Base-by-base conservation (phyloP, 2,888 invertebrate genomes). In the Horisme vitalbata region DNA sequence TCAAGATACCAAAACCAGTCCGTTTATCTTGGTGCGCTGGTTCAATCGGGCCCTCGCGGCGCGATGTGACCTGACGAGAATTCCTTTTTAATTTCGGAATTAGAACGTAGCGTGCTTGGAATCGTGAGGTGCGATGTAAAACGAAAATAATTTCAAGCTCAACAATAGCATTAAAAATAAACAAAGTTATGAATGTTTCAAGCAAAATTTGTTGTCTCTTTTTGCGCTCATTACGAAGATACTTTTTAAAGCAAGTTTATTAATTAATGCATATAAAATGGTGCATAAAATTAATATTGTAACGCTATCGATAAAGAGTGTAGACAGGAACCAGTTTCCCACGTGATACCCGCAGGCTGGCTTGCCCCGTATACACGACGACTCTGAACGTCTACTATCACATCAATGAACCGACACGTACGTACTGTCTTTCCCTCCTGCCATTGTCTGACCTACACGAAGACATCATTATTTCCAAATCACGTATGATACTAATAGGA, bases 1-100 rank as follows among this genome's bases (percentile, higher is more conserved):
- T 75, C 59, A 62, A 78, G 82, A 80, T 85, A 86, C 79, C 77
- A 65, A 75, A 87, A 86, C 88, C 86, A 73, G 87, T 87, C 79
- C 62, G 69, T 79, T 84, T 86, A 85, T 86, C 86, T 73, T 69
- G 65, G 73, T 67, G 71, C 63, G 66, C 51, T 66, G 71, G 70
- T 62, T 68, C 69, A 51, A 46, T 45, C 57, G 49, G 31, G 31
- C 35, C 41, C 35, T 33, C 45, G 36, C 45, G 44, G 34, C 24
- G 49, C 60, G 61, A 58, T 60, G 68, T 65, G 61, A 57, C 65
- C 60, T 63, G 70, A 66, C 68, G 67, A 69, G 70, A 72, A 76
- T 79, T 77, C 71, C 71, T 70, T 71, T 65, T 79, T 56, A 64
- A 72, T 69, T 68, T 78, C 68, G 68, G 78, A 78, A 74, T 80